These are phyloP conservation scores for Acyrthosiphon pisum DNA, from an alignment of 1,140 invertebrate genomes.

Conservation along the genomic window DNA sequence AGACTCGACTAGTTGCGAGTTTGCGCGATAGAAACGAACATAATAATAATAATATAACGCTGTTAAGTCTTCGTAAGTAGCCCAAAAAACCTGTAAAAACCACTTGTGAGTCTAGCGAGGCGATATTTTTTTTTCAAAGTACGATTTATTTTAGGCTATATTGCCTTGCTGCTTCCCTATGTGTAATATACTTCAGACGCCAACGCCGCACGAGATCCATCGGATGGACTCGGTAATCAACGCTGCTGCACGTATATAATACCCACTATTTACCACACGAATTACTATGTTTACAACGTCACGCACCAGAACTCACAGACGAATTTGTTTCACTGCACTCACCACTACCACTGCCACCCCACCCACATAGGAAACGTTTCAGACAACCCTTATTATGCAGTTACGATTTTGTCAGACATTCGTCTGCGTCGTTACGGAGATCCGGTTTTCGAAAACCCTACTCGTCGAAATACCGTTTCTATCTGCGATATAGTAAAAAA, in stretches of 20 bases:
- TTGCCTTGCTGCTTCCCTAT: not conserved
- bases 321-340: not conserved
- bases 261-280: not conserved
- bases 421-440: not conserved
- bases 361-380: not conserved
- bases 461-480: not conserved
- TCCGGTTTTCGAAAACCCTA: not conserved
- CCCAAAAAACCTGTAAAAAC: not conserved
- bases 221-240: not conserved
- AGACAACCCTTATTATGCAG: constrained; percentile 9
- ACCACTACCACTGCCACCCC: not conserved
- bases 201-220: not conserved
- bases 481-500: not conserved
- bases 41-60: no score
- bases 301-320: not conserved
- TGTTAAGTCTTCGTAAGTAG: not conserved
- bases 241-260: not conserved
- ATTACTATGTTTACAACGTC: not conserved
- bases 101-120: not conserved
- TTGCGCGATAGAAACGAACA: not conserved
- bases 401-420: not conserved
- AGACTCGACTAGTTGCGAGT: not conserved
- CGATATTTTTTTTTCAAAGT: not conserved
- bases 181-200: not conserved
- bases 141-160: not conserved